Base-by-base conservation (phyloP, 2,113 vertebrate genomes). In the Gadus macrocephalus region DNA sequence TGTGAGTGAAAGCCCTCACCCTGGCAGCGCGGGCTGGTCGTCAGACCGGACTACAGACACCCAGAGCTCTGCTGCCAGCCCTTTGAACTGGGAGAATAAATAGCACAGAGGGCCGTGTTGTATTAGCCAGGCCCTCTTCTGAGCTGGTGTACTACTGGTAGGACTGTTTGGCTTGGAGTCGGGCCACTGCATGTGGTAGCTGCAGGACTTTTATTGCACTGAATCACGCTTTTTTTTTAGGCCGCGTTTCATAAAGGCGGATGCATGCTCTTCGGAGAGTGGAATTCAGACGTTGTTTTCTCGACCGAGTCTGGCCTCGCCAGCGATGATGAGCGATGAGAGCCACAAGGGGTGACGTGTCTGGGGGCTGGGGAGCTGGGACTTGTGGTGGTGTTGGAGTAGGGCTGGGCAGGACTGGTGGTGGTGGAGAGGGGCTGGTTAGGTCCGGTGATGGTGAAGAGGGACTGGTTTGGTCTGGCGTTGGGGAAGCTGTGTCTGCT, bases 21-120 rank as follows among this genome's bases (percentile, higher is more conserved):
- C 89, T 89, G 90, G 88, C 85, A 86, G 94, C 94, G 91, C 89
- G 78, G 85, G 89, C 81, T 67, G 64, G 80, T 74, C 83, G 87
- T 42, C 42, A 49, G 42, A 89, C 88, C 84, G 89, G 87, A 88
- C 91, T 88, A 91, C 90, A 94, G 93, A 92, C 92, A 91, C 87
- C 87, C 86, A 82, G 87, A 81, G 80, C 80, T 88, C 84, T 75
- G 71, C 87, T 93, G 94, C 94, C 93, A 95, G 91, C 65, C 81
- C 95, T 97, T 95, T 96, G 93, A 96, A 96, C 93, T 93, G 83
- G 78, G 91, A 95, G 95, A 94, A 95, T 95, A 96, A 95, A 95
- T 91, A 94, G 86, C 88, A 92, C 94, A 93, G 92, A 92, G 91
- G 89, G 92, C 86, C 83, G 89, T 83, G 93, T 91, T 91, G 89